Conservation (phyloP, 2,888 invertebrate species). For the Tortricodes alternella region DNA sequence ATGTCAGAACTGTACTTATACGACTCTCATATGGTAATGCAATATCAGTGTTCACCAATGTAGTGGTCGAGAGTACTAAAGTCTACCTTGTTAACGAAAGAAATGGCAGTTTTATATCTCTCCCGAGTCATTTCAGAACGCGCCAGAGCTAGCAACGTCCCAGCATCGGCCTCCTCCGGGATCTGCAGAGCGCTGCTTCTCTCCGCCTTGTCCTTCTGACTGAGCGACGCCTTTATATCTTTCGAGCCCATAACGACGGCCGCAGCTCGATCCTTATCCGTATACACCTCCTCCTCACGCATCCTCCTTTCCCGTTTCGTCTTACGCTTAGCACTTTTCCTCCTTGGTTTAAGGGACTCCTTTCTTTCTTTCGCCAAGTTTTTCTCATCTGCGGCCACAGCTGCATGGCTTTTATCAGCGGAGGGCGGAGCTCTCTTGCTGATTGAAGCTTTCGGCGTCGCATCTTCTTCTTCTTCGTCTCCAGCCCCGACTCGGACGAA, state of each 20-base stretch:
- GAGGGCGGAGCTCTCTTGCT: constrained; percentile 67
- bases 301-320: constrained; percentile 66
- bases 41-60: not conserved
- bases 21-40: no score
- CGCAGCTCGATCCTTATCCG: constrained; percentile 95
- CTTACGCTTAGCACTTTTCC: constrained; percentile 59
- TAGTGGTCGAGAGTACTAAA: no score
- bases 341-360: constrained; percentile 62
- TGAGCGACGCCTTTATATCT: constrained; percentile 93
- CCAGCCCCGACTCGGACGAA: constrained; percentile 88
- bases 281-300: constrained; percentile 89
- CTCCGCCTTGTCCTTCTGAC: constrained; percentile 90
- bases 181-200: constrained; percentile 87
- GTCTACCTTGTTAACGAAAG: constrained; percentile 90
- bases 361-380: constrained; percentile 60
- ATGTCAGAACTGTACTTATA: no score
- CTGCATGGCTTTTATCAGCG: constrained; percentile 54
- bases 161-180: constrained; percentile 90
- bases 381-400: constrained; percentile 56
- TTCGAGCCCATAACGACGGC: constrained; percentile 93
- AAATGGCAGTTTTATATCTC: constrained; percentile 87
- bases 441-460: constrained; percentile 69
- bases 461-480: constrained; percentile 78
- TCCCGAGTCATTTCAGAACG: constrained; percentile 89
- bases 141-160: constrained; percentile 88